Conservation (phyloP, 35 echinoderm and acorn worm species). For the Antedon bifida region DNA sequence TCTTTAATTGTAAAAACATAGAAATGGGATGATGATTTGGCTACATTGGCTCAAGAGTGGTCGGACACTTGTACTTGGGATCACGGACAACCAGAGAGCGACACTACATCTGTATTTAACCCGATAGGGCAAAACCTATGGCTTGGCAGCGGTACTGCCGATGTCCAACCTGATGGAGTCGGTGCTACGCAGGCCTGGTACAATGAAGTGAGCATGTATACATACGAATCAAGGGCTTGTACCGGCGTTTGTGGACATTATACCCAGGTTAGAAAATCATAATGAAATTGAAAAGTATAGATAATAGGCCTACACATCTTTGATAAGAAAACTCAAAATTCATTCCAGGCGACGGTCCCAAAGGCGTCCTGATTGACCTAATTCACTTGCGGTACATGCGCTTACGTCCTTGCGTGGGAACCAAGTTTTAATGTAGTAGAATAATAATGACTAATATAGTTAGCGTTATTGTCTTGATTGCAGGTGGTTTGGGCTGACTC, state of each 20-base stretch:
- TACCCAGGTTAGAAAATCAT: slow-evolving; percentile 89
- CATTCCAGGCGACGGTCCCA: too few relatives aligned
- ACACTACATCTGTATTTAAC: neutral
- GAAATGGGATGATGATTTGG: slow-evolving; percentile 70
- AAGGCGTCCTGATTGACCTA: too few relatives aligned
- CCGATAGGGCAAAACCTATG: slow-evolving; percentile 34
- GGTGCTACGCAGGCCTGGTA: slow-evolving; percentile 56
- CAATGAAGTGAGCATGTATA: slow-evolving; percentile 63
- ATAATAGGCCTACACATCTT: too few relatives aligned
- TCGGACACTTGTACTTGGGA: slow-evolving; percentile 51
- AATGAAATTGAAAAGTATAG: neutral
- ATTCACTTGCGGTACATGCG: too few relatives aligned
- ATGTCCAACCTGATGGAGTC: slow-evolving; percentile 9
- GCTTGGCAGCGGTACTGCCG: slow-evolving; percentile 25
- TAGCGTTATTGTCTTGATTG: too few relatives aligned
- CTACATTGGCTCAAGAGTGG: slow-evolving; percentile 80
- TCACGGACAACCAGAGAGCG: slow-evolving; percentile 29
- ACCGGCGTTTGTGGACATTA: slow-evolving; percentile 80
- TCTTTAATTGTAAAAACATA: too few relatives aligned
- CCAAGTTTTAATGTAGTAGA: too few relatives aligned
- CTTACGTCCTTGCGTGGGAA: too few relatives aligned
- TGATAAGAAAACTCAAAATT: too few relatives aligned
- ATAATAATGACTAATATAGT: too few relatives aligned
- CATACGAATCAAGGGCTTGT: slow-evolving; percentile 41
- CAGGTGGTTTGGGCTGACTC: slow-evolving; percentile 78